Percentiles rank a stretch among this genome's conserved stretches.
These are phyloP conservation scores for Schrankia costaestrigalis DNA, from an alignment of 2,888 invertebrate species.

Conservation along the genomic window DNA sequence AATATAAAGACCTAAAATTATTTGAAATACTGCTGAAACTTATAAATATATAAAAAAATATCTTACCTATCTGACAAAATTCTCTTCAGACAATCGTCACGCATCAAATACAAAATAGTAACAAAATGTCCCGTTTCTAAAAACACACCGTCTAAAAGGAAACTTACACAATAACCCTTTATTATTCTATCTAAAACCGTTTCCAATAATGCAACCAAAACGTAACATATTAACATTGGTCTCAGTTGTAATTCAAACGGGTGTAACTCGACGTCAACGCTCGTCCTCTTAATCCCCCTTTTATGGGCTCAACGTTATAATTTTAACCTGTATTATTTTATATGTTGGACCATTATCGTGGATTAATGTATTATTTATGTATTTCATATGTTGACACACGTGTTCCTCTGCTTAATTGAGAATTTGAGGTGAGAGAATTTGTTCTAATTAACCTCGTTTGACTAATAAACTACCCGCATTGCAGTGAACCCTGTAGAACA, in stretches of 20 bases:
- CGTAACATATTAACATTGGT: constrained; percentile 19
- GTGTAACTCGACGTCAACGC: constrained; percentile 50
- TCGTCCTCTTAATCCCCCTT: constrained; percentile 53
- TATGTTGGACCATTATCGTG: constrained; percentile 54
- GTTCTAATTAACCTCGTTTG: too few species aligned
- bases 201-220: constrained; percentile 32
- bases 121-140: too few species aligned
- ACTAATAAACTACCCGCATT: too few species aligned
- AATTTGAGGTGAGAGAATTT: constrained; percentile 7
- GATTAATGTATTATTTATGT: constrained; percentile 59
- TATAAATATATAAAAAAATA: too few species aligned
- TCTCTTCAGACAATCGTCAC: too few species aligned
- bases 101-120: too few species aligned
- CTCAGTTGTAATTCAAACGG: constrained; percentile 28
- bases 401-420: constrained; percentile 27
- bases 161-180: constrained; percentile 34
- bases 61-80: too few species aligned
- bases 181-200: constrained; percentile 37
- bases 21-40: too few species aligned
- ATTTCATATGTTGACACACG: constrained; percentile 42
- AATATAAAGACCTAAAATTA: too few species aligned
- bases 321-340: constrained; percentile 68
- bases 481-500: too few species aligned
- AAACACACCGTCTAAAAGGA: constrained; percentile 22
- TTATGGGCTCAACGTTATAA: constrained; percentile 58